Evolutionary conservation across 2,113 vertebrate genomes (phyloP), one percentile per base, ranked within the genome.

Genomic region (Dipodomys stephensi): DNA sequence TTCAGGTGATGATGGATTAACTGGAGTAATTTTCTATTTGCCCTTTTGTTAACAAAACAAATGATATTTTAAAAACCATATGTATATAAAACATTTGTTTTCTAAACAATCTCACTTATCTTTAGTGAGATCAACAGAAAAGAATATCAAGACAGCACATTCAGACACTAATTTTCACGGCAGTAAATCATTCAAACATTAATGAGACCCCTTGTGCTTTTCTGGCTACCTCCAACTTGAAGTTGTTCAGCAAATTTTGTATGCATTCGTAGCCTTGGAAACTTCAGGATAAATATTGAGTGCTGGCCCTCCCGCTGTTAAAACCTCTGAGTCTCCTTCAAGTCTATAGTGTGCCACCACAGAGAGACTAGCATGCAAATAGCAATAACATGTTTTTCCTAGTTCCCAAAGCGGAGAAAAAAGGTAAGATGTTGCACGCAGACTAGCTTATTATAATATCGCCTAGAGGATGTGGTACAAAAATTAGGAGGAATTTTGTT

Each of bases 181-280:
- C 71, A 28, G 64, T 94, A 96, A 93, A 97, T 94, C 74, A 4
- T 68, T 15, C 69, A 96, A 96, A 90, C 39, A 60, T 92, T 95
- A 96, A 93, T 95, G 95, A 96, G 92, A 88, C 71, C 79, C 11
- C 72, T 90, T 96, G 92, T 95, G 90, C 79, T 93, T 96, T 92
- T 94, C 64, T 3, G 44, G 80, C 79, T 88, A 73, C 80, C 78
- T 93, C 67, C 92, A 83, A 79, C 83, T 92, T 86, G 86, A 96
- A 96, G 67, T 93, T 94, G 82, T 96, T 97, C 92, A 86, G 74
- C n/a, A 94, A 87, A 96, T 95, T 96, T 92, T 94, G 35, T 62
- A 84, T 97, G 95, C 95, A 95, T 97, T 97, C 96, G 96, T 97
- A 96, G 74, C 65, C 92, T 97, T 97, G 80, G 97, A 25, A 97